Evolutionary conservation across 2,888 invertebrate genomes (phyloP).

Genomic region (Gymnosoma rotundatum): DNA sequence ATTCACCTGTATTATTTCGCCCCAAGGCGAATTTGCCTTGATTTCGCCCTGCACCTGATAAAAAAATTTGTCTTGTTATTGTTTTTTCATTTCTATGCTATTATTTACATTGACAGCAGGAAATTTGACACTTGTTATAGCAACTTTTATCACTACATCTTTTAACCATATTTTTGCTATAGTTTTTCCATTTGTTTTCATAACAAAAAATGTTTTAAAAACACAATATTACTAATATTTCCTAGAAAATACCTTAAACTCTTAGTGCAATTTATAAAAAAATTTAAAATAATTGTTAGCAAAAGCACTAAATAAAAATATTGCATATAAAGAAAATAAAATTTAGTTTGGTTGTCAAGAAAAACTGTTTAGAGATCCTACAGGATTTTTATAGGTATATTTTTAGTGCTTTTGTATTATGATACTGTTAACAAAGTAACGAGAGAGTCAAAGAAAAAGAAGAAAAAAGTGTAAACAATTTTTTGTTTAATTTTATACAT

Average conservation of each 20-base stretch:
- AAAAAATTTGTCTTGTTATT: too few relatives aligned
- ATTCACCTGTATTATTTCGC: too few relatives aligned
- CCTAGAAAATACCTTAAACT: not conserved
- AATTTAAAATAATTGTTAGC: not conserved
- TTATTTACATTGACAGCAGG: not conserved
- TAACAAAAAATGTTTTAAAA: conserved; percentile 52
- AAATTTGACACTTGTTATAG: conserved; percentile 41
- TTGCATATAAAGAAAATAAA: not conserved
- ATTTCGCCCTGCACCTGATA: too few relatives aligned
- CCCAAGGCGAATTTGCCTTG: too few relatives aligned
- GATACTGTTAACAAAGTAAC: conserved; percentile 1
- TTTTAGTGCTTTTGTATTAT: conserved; percentile 19
- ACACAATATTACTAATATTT: conserved; percentile 29
- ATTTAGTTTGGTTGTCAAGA: conserved; percentile 19
- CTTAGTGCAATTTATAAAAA: not conserved
- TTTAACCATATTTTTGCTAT: conserved; percentile 19
- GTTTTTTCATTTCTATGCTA: too few relatives aligned
- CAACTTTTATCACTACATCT: conserved; percentile 1
- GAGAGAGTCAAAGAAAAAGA: not conserved
- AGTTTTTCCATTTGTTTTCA: conserved; percentile 62
- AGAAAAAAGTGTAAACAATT: conserved; percentile 19
- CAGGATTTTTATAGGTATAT: conserved; percentile 20
- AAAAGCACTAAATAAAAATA: not conserved
- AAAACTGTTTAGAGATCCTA: conserved; percentile 1
- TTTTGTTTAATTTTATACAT: conserved; percentile 13